phyloP scores from a whole-genome alignment of 2,113 vertebrate species.

The Smithornis capensis region DNA sequence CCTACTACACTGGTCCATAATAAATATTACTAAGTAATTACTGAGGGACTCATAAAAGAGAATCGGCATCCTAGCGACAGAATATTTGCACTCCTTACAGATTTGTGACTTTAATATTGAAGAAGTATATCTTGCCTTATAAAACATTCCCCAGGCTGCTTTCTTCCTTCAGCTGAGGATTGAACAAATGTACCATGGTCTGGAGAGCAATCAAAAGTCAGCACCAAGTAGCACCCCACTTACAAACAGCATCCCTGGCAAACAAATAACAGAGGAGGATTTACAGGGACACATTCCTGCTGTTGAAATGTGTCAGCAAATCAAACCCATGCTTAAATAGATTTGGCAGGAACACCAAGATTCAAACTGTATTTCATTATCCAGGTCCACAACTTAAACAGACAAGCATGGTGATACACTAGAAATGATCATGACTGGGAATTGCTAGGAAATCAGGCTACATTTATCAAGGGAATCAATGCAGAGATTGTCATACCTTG shows the following conservation, averaged over 20 bases:
- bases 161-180: neutral
- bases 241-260: neutral
- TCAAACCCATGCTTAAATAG: neutral
- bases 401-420: neutral
- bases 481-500: neutral
- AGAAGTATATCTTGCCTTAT: neutral
- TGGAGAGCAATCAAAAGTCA: neutral
- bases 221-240: neutral
- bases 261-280: neutral
- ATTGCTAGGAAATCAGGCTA: neutral
- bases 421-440: neutral
- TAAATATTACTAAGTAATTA: constrained; percentile 43
- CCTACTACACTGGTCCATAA: neutral
- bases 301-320: neutral
- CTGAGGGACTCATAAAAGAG: constrained; percentile 15
- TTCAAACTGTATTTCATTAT: neutral
- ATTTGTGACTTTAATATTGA: constrained; percentile 54
- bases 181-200: neutral
- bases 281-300: neutral
- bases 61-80: neutral
- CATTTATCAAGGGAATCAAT: neutral
- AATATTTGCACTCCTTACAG: constrained; percentile 23
- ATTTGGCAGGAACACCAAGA: neutral
- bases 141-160: neutral
- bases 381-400: neutral